These are phyloP conservation scores for Gnathonemus longibarbis DNA, from an alignment of 2,113 vertebrate genomes.

Conservation along the genomic window DNA sequence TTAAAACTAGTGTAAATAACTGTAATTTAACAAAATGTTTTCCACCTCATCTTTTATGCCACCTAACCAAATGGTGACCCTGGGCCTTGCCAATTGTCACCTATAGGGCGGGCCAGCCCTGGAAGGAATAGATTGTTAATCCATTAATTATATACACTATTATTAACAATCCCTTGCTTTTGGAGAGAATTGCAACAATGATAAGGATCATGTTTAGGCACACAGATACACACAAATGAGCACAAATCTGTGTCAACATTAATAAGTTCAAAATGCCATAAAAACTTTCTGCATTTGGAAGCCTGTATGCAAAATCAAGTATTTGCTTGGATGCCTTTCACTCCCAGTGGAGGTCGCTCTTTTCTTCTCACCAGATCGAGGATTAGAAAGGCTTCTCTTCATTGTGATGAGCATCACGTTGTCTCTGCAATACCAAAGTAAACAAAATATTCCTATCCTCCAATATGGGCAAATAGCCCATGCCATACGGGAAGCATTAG, in stretches of 20 bases:
- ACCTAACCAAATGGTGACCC: background rate
- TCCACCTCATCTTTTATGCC: background rate
- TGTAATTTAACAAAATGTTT: background rate
- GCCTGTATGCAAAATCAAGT: background rate
- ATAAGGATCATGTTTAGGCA: background rate
- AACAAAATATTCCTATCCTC: background rate
- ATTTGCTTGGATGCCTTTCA: background rate
- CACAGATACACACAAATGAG: background rate
- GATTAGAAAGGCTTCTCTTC: background rate
- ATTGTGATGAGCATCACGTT: background rate
- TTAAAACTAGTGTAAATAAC: background rate
- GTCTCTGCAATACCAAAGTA: background rate
- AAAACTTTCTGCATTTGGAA: background rate
- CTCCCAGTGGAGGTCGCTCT: background rate
- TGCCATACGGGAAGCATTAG: constrained; percentile 10
- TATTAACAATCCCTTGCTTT: background rate
- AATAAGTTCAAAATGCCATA: background rate
- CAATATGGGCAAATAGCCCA: constrained; percentile 3
- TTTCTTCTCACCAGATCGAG: background rate
- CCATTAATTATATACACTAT: background rate
- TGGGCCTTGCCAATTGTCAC: background rate
- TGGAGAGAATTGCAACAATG: background rate
- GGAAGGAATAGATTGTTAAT: background rate
- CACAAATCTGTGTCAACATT: background rate
- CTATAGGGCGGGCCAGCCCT: background rate